These are phyloP conservation scores for Polypterus bichir DNA, from an alignment of 2,113 vertebrate species.

Conservation along the genomic window DNA sequence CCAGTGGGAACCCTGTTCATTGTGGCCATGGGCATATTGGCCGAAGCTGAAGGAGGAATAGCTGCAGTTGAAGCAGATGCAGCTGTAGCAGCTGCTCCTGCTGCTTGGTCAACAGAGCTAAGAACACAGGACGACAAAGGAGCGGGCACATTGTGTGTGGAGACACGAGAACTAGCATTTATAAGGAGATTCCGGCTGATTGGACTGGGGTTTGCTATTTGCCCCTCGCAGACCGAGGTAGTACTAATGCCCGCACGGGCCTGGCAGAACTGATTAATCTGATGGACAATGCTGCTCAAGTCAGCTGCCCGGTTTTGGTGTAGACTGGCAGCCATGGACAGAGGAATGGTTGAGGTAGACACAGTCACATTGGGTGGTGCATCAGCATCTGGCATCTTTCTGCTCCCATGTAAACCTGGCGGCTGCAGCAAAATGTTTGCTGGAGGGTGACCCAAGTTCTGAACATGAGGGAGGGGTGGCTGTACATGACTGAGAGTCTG, in stretches of 20 bases:
- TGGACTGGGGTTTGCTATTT: slow-evolving; percentile 96
- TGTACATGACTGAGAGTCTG: slow-evolving; percentile 44
- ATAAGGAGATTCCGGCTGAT: slow-evolving; percentile 95
- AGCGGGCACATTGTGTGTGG: slow-evolving; percentile 67
- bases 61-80: slow-evolving; percentile 44
- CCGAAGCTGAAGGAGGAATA: slow-evolving; percentile 49
- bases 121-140: slow-evolving; percentile 71
- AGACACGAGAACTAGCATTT: slow-evolving; percentile 90
- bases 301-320: slow-evolving; percentile 84
- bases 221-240: slow-evolving; percentile 95
- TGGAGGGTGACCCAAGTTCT: slow-evolving; percentile 51
- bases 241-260: slow-evolving; percentile 74
- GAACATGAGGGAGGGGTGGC: slow-evolving; percentile 42
- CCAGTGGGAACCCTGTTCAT: slow-evolving; percentile 73
- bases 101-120: slow-evolving; percentile 69
- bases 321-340: slow-evolving; percentile 87
- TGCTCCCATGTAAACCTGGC: slow-evolving; percentile 65
- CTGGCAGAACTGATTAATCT: slow-evolving; percentile 98
- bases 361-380: slow-evolving; percentile 96
- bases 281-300: slow-evolving; percentile 94
- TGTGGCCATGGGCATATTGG: slow-evolving; percentile 55
- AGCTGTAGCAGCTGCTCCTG: slow-evolving; percentile 41
- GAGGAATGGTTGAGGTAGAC: slow-evolving; percentile 99
- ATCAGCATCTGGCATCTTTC: slow-evolving; percentile 87
- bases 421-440: slow-evolving; percentile 60